Base-by-base conservation (phyloP, 2,113 vertebrate species). In the Cochlearius cochlearius region DNA sequence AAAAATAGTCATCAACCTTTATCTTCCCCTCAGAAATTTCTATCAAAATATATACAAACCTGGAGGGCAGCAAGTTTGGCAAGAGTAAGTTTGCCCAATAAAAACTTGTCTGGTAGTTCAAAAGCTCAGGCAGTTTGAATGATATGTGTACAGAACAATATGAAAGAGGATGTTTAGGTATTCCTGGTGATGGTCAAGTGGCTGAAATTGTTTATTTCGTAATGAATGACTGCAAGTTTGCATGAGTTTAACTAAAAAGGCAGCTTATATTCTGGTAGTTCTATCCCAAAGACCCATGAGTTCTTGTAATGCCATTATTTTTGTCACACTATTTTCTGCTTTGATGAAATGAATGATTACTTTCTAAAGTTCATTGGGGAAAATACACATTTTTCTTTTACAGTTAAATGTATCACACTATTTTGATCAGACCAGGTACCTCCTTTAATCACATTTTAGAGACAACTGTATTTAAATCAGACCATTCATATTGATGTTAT, bases 401-500 rank as follows among this genome's bases (percentile, higher is more conserved):
- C 39, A 49, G 58, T n/a, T 88, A 89, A 90, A 73, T 82, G 10
- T 49, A 69, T 93, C 90, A 71, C 6, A 27, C 38, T 63, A 1
- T 62, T 90, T 95, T 86, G 29, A 63, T 93, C 59, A 86, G 86
- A 84, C 72, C 86, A 94, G 88, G 6, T 43, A 58, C n/a, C 67
- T 87, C 17, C 58, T 88, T 96, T 92, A 95, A 96, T 93, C 38
- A 47, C 32, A 63, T 94, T 95, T 95, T 77, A 63, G 50, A 84
- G 69, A 63, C n/a, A 86, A 12, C n/a, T 63, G 23, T 92, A 59
- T 95, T 88, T 88, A 62, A 92, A 88, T 41, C 79, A 93, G 88
- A 71, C 14, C 52, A 71, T 88, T 55, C 34, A 55, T 71, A 41
- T 12, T 95, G 68, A 76, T 88, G 9, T 86, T 90, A 66, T 52